A percentile compares a stretch with the other conserved stretches of the same genome.
These are phyloP conservation scores for Chorisops tibialis DNA, from an alignment of 2,888 invertebrate species.

Conservation along the genomic window DNA sequence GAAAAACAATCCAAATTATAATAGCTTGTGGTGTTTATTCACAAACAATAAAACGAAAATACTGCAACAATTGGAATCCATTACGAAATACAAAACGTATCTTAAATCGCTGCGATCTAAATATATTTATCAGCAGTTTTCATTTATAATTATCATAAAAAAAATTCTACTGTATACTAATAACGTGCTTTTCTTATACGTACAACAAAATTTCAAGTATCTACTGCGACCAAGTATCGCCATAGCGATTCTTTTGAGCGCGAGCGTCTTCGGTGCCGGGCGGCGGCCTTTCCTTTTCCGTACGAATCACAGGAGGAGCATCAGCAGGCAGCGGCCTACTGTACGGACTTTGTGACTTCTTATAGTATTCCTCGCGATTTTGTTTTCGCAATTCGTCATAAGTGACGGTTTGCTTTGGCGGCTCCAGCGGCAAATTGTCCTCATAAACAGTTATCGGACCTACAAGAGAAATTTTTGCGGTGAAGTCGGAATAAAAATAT, in stretches of 20 bases:
- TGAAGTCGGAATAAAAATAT: background rate
- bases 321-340: conserved; percentile 38
- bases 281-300: background rate
- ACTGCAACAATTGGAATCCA: too few species aligned
- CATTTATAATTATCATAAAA: too few species aligned
- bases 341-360: conserved; percentile 42
- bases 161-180: too few species aligned
- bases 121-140: too few species aligned
- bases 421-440: conserved; percentile 53
- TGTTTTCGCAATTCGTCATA: conserved; percentile 71
- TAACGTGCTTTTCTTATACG: background rate
- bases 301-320: conserved; percentile 36
- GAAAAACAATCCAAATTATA: too few species aligned
- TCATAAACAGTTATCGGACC: conserved; percentile 49
- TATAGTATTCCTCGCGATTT: conserved; percentile 64
- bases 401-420: conserved; percentile 54
- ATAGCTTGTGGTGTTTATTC: too few species aligned
- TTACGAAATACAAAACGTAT: too few species aligned
- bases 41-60: too few species aligned
- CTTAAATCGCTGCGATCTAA: too few species aligned
- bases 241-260: conserved; percentile 45
- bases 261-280: background rate
- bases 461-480: conserved; percentile 24
- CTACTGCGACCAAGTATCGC: conserved; percentile 49
- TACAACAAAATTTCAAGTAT: background rate